These are phyloP conservation scores for Pongo abelii DNA, from an alignment of 2,113 vertebrate genomes.

Conservation along the genomic window DNA sequence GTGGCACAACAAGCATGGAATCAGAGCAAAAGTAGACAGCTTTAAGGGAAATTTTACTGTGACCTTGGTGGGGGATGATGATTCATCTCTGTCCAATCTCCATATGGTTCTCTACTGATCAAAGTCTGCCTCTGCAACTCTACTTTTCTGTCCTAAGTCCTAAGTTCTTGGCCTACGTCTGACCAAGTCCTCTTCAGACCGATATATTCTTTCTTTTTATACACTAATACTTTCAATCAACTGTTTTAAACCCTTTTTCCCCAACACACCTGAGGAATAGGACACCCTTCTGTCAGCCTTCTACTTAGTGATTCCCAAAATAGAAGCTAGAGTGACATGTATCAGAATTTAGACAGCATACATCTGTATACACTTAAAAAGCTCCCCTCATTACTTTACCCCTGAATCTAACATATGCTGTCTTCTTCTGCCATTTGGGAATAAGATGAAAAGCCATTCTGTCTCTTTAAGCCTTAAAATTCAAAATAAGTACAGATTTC, in stretches of 20 bases:
- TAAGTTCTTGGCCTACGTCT: background rate
- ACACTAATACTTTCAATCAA: background rate
- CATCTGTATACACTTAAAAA: background rate
- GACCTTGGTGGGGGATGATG: background rate
- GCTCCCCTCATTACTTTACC: background rate
- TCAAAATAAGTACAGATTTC: background rate
- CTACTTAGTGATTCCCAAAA: background rate
- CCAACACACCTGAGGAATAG: background rate
- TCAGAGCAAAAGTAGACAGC: background rate
- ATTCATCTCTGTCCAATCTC: background rate
- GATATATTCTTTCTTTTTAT: background rate
- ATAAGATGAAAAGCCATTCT: background rate
- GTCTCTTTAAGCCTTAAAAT: slow-evolving; percentile 19
- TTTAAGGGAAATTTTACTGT: background rate
- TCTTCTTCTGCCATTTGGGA: background rate
- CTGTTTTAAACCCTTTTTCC: background rate
- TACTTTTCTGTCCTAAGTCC: background rate
- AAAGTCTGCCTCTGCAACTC: background rate
- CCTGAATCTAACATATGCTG: background rate
- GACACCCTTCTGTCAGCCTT: background rate
- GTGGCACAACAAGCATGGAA: background rate
- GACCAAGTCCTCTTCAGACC: background rate
- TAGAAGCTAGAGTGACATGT: background rate
- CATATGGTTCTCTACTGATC: background rate
- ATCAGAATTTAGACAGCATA: background rate